Evolutionary conservation across 2,888 invertebrate species (phyloP).

Genomic region (Chrysotoxum bicinctum): DNA sequence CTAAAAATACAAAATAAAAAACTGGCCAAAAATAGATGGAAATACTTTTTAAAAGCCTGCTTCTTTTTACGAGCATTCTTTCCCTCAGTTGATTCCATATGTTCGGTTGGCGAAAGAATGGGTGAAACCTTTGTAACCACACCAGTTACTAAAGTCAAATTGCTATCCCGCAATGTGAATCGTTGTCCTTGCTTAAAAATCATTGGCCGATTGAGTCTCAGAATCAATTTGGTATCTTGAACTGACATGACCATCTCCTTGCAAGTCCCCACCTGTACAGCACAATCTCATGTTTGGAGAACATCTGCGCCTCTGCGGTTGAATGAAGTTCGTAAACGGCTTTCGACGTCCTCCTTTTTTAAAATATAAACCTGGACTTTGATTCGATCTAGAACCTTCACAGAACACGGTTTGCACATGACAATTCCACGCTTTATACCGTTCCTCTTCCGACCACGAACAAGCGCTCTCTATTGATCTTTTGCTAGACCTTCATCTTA

Average conservation of each 20-base stretch:
- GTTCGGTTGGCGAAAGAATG: slow-evolving; percentile 87
- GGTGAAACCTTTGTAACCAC: slow-evolving; percentile 92
- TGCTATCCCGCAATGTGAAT: slow-evolving; percentile 94
- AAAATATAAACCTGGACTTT: slow-evolving; percentile 95
- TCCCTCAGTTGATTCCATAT: slow-evolving; percentile 87
- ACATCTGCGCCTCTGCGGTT: slow-evolving; percentile 95
- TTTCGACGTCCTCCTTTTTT: slow-evolving; percentile 95
- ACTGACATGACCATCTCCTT: slow-evolving; percentile 99
- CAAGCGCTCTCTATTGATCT: slow-evolving; percentile 96
- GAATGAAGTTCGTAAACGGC: slow-evolving; percentile 91
- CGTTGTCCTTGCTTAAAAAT: slow-evolving; percentile 95
- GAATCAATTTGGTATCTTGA: slow-evolving; percentile 90
- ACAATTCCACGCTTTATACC: slow-evolving; percentile 91
- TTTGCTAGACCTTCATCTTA: slow-evolving; percentile 97
- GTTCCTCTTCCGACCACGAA: slow-evolving; percentile 94
- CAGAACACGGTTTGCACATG: slow-evolving; percentile 84
- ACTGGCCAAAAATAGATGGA: slow-evolving; percentile 14
- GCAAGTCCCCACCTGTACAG: slow-evolving; percentile 88
- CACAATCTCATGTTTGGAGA: slow-evolving; percentile 98
- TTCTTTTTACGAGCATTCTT: slow-evolving; percentile 91
- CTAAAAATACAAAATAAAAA: slow-evolving; percentile 66
- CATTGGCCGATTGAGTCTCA: slow-evolving; percentile 93
- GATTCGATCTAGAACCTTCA: slow-evolving; percentile 81
- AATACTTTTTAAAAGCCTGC: slow-evolving; percentile 78
- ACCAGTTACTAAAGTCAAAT: slow-evolving; percentile 93